Evolutionary conservation across 2,797 vertebrate species (phyloP).

Genomic region (Artibeus jamaicensis): DNA sequence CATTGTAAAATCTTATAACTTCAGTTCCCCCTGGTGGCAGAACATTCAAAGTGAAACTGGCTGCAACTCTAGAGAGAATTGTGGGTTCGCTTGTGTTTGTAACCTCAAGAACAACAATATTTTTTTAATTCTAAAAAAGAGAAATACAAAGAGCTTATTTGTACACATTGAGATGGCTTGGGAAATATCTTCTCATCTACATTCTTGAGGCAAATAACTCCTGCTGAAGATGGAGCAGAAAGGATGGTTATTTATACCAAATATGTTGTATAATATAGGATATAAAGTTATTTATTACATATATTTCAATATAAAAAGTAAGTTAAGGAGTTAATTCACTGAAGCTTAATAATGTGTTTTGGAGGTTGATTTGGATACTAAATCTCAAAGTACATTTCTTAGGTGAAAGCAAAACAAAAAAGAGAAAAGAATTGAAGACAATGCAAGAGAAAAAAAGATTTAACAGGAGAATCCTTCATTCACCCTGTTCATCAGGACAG

Average conservation of each 20-base stretch:
- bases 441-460: not conserved
- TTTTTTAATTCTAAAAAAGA: too few relatives aligned
- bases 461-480: not conserved
- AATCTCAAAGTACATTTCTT: not conserved
- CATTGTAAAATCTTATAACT: conserved; percentile 23
- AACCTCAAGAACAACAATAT: not conserved
- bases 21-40: conserved; percentile 72
- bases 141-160: not conserved
- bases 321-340: not conserved
- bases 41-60: conserved; percentile 48
- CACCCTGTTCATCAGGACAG: not conserved
- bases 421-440: not conserved
- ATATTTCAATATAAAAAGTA: not conserved
- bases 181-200: not conserved
- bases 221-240: not conserved
- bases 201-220: not conserved
- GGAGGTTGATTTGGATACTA: not conserved
- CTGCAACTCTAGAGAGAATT: not conserved
- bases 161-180: not conserved
- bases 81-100: too few relatives aligned
- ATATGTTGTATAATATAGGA: not conserved
- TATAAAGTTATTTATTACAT: not conserved
- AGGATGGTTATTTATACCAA: not conserved
- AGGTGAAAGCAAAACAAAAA: not conserved
- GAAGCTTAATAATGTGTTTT: not conserved